Evolutionary conservation across 2,888 invertebrate species (phyloP), one percentile per base, ranked within the genome.

Genomic region (Chalcosyrphus nemorum): DNA sequence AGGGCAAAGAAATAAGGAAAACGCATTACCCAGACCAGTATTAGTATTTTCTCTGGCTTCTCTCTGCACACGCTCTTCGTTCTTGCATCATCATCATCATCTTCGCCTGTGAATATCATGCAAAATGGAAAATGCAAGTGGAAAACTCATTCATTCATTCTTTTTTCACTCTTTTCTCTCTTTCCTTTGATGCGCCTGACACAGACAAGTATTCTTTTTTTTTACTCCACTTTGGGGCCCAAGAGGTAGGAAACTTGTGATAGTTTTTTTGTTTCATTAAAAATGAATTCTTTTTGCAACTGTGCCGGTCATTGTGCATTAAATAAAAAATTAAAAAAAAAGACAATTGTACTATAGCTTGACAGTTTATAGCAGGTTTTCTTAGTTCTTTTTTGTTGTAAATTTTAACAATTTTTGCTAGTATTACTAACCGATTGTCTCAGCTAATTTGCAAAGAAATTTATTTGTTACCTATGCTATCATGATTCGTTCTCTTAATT

Each of bases 241-340:
- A 63, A 70, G 17, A 56, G 54, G 27, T 74, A 54, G 61, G 41
- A 68, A 75, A 75, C 75, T 81, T 85, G 80, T 85, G 76, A 70
- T 86, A 86, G 81, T 81, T 80, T 76, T 76, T 52, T 56, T 38
- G n/a, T 43, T 80, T 72, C 72, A 43, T 29, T 15, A 41, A 3
- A 68, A 52, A 32, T 54, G 52, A 78, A 66, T 63, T 76, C 68
- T 70, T 72, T 70, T 86, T 54, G 81, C 56, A 76, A 86, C 66
- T 63, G 87, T 87, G 89, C 88, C 89, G 89, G 88, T 88, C 80
- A 88, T 87, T 88, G 89, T 89, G 89, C 88, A 88, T 89, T 89
- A 88, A 86, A 87, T 74, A 85, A 66, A 72, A 57, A n/a, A n/a
- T n/a, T n/a, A n/a, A n/a, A 15, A 45, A 54, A 74, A 21, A 59